A percentile compares a stretch with the other conserved stretches of the same genome.
phyloP scores from a whole-genome alignment of 1,140 invertebrate genomes.

The Musca vetustissima region DNA sequence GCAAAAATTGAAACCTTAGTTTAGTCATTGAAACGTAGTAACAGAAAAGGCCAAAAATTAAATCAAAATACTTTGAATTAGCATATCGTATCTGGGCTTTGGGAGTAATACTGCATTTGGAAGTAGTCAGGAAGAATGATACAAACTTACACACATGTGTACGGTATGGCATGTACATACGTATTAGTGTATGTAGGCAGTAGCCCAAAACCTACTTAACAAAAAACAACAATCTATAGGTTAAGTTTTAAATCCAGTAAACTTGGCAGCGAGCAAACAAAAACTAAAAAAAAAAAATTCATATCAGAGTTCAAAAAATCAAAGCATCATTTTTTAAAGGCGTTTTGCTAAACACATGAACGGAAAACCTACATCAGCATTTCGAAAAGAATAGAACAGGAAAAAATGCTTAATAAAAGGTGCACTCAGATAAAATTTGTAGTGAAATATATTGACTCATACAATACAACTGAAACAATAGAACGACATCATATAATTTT shows the following conservation, averaged over 20 bases:
- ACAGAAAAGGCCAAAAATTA: constrained; percentile 10
- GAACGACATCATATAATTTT: too few species aligned
- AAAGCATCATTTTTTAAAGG: constrained; percentile 8
- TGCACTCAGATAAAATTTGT: too few species aligned
- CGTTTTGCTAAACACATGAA: neutral
- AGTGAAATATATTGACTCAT: too few species aligned
- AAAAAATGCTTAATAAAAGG: too few species aligned
- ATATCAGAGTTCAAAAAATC: constrained; percentile 18
- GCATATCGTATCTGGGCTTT: constrained; percentile 12
- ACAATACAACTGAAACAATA: too few species aligned
- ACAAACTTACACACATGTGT: too few species aligned
- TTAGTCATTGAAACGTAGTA: constrained; percentile 18
- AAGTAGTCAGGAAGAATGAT: too few species aligned
- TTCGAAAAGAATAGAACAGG: too few species aligned
- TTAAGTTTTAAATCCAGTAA: neutral
- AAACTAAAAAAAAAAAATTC: constrained; percentile 6
- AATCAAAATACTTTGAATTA: constrained; percentile 21
- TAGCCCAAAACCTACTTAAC: constrained; percentile 11
- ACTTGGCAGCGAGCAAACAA: neutral
- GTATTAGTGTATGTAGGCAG: neutral
- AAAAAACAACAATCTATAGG: neutral
- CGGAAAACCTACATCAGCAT: neutral
- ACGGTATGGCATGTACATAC: too few species aligned
- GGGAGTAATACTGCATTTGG: neutral
- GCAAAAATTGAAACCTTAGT: neutral